Evolutionary conservation across 2,113 vertebrate species (phyloP).

Genomic region (Trogon surrucura): DNA sequence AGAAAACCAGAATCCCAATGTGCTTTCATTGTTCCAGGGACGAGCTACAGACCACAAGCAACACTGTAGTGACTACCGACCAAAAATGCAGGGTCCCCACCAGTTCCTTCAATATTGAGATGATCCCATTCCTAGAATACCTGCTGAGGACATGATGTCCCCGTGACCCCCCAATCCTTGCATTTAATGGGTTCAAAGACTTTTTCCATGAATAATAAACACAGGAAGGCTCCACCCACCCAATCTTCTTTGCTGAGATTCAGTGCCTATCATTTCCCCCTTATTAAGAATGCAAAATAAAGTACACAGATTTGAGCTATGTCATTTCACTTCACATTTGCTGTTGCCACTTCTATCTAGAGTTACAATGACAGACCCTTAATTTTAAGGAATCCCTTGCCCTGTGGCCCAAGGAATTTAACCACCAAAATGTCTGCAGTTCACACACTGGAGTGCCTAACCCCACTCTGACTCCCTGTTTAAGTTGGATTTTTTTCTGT

Average conservation of each 20-base stretch:
- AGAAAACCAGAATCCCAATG: not conserved
- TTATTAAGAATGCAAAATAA: not conserved
- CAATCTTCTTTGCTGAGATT: not conserved
- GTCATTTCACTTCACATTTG: not conserved
- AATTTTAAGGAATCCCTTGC: not conserved
- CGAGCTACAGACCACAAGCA: not conserved
- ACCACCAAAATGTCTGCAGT: not conserved
- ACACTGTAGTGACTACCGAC: fast-evolving
- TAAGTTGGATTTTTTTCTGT: not conserved
- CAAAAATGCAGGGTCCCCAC: not conserved
- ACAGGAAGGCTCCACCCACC: not conserved
- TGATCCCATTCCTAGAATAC: not conserved
- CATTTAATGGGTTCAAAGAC: not conserved
- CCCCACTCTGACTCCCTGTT: not conserved
- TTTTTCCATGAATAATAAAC: not conserved
- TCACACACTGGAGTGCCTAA: not conserved
- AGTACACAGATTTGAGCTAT: no score
- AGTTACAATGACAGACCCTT: not conserved
- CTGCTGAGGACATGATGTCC: not conserved
- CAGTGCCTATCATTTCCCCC: not conserved
- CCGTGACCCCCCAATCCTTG: not conserved
- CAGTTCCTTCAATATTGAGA: not conserved
- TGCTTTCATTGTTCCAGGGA: not conserved
- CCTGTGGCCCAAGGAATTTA: not conserved
- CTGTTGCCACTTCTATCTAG: not conserved